These are phyloP conservation scores for Cerastoderma edule DNA, from an alignment of 2,888 invertebrate genomes.

Conservation along the genomic window DNA sequence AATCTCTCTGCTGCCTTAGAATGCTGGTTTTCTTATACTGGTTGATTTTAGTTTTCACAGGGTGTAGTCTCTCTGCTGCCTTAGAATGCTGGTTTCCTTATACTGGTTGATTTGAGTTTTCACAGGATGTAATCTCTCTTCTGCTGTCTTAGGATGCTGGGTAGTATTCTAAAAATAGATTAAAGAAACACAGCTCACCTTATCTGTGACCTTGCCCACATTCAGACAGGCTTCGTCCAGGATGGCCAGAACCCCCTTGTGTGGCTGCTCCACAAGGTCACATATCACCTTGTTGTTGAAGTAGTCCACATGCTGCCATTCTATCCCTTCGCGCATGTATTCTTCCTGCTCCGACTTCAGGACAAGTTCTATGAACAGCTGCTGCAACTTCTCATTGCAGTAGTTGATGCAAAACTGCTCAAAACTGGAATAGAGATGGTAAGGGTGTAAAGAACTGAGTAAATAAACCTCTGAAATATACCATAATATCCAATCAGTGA, in stretches of 20 bases:
- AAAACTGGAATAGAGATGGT: slow-evolving; percentile 86
- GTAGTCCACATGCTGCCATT: slow-evolving; percentile 97
- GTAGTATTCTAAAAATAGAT: too few species aligned
- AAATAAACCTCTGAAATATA: too few species aligned
- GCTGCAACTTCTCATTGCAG: slow-evolving; percentile 99
- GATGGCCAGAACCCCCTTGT: slow-evolving; percentile 94
- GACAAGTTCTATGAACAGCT: slow-evolving; percentile 98
- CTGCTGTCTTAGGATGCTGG: too few species aligned
- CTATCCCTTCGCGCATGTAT: slow-evolving; percentile 96
- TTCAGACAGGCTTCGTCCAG: slow-evolving; percentile 99
- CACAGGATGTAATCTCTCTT: too few species aligned
- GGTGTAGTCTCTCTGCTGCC: too few species aligned
- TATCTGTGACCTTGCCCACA: slow-evolving; percentile 94
- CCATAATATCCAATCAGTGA: too few species aligned
- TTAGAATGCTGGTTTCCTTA: too few species aligned
- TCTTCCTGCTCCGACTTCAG: slow-evolving; percentile 99
- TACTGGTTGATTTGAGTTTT: too few species aligned
- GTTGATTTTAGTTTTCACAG: too few species aligned
- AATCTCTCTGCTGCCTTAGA: too few species aligned
- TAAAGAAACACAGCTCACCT: slow-evolving; percentile 74
- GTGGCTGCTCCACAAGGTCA: slow-evolving; percentile 96
- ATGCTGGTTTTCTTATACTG: too few species aligned
- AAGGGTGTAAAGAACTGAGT: too few species aligned
- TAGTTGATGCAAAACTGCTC: slow-evolving; percentile 99
- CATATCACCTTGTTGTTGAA: slow-evolving; percentile 99